phyloP scores from a whole-genome alignment of 2,888 invertebrate species.

The Mythimna pallens region DNA sequence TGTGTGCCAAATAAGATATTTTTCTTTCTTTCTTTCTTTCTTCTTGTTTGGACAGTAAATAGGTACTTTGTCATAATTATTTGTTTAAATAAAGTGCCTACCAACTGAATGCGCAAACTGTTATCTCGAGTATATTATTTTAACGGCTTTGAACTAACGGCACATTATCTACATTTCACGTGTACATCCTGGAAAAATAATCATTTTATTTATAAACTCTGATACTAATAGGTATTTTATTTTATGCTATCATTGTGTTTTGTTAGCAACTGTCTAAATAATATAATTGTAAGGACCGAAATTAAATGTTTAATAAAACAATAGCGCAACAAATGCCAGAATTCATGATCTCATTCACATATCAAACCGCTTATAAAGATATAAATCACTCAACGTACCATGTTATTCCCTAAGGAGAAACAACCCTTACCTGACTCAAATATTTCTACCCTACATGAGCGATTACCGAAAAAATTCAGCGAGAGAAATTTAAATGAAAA shows the following conservation, averaged over 20 bases:
- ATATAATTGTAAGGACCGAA: not conserved
- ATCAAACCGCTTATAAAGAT: not conserved
- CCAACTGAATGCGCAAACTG: not conserved
- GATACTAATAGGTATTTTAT: not conserved
- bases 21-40: too few relatives aligned
- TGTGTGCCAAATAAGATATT: too few relatives aligned
- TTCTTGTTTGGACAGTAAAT: not conserved
- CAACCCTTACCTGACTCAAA: conserved; percentile 11
- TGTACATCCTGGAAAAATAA: conserved; percentile 13
- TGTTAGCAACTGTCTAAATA: not conserved
- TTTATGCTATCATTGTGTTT: not conserved
- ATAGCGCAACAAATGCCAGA: not conserved
- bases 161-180: conserved; percentile 5
- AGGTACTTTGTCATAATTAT: not conserved
- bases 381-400: conserved; percentile 28
- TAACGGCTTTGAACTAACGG: conserved; percentile 38
- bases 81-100: not conserved
- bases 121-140: conserved; percentile 34
- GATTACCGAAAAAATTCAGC: conserved; percentile 24
- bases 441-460: conserved; percentile 4
- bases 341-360: conserved; percentile 16
- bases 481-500: conserved; percentile 6
- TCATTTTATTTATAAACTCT: not conserved
- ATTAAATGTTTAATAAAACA: not conserved
- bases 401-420: not conserved